A percentile compares a stretch with the other conserved stretches of the same genome.
phyloP scores from a whole-genome alignment of 2,797 vertebrate species.

The Anas georgica region DNA sequence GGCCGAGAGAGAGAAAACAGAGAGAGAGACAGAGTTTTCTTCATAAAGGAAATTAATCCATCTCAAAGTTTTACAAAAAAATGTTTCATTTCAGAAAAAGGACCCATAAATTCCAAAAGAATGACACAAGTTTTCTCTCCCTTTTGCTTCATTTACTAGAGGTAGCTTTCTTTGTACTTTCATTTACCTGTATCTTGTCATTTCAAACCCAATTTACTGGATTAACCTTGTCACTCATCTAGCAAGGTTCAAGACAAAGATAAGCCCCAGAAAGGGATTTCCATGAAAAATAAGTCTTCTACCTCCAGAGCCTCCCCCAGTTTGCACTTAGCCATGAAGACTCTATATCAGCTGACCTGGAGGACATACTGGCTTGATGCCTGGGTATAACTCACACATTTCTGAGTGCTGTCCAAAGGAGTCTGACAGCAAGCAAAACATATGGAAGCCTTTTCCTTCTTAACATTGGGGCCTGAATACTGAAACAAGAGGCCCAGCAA shows the following conservation, averaged over 20 bases:
- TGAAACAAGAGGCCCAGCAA: not conserved
- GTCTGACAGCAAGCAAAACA: slow-evolving; percentile 32
- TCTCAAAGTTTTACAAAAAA: not conserved
- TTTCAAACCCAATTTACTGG: slow-evolving; percentile 1
- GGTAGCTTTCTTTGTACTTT: not conserved
- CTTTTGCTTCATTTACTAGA: not conserved
- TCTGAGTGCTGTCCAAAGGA: slow-evolving; percentile 32
- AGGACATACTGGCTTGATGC: slow-evolving; percentile 8
- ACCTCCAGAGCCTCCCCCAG: not conserved
- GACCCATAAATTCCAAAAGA: not conserved
- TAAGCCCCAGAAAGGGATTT: not conserved
- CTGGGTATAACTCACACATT: not conserved
- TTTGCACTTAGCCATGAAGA: not conserved
- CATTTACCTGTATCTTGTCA: slow-evolving; percentile 18
- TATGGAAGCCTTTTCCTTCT: slow-evolving; percentile 14
- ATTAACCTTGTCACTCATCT: slow-evolving; percentile 34
- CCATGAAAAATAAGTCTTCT: slow-evolving; percentile 17
- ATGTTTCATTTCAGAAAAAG: not conserved
- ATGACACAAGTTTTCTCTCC: not conserved
- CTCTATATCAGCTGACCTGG: slow-evolving; percentile 10
- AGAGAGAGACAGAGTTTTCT: not conserved
- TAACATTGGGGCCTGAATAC: not conserved
- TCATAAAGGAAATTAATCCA: not conserved
- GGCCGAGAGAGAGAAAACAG: too few relatives aligned
- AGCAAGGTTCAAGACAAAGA: slow-evolving; percentile 14